Base-by-base conservation (phyloP, 2,888 invertebrate genomes). In the Strigamia transsilvanica region DNA sequence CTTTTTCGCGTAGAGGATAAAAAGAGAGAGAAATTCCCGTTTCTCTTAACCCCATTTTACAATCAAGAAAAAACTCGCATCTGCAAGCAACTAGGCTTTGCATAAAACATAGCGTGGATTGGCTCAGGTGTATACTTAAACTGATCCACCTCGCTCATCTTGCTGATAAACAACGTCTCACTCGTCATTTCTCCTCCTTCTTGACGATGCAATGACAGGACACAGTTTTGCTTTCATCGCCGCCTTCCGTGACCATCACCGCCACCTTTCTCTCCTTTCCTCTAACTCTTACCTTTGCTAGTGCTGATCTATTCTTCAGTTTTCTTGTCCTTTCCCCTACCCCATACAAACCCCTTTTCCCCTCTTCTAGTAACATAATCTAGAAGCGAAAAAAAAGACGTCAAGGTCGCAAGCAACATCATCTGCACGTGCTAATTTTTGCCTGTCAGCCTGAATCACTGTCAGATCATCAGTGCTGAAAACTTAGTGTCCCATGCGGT, bases 121-220 rank as follows among this genome's bases (percentile, higher is more conserved):
- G 56, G 56, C 56, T 56, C 56, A 56, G 56, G 56, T 56, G 56
- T 56, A 56, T 18, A 56, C 56, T 56, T 56, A 56, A 56, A 56
- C 56, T 56, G 56, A 56, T 56, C 56, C 56, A 56, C 56, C 56
- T 56, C 56, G 56, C 56, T 56, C 56, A 56, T 56, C 56, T 56
- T 56, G 56, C 56, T 56, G 56, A 56, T 56, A 56, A 56, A 56
- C 56, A 56, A 56, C 56, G 56, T 56, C 56, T 56, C 56, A 56
- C 56, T 56, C 56, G 56, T 56, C 56, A 56, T 56, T 56, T 56
- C 56, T 56, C 21, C 56, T 56, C 56, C 21, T 56, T 9, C 56
- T 56, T 5, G 56, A 56, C 56, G n/a, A 18, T 56, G 56, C 56
- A 56, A 18, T 56, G 56, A 56, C 56, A 56, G 56, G 56, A 56